Evolutionary conservation across 2,888 invertebrate species (phyloP), one percentile per base, ranked within the genome.

Genomic region (Drosophila colorata): DNA sequence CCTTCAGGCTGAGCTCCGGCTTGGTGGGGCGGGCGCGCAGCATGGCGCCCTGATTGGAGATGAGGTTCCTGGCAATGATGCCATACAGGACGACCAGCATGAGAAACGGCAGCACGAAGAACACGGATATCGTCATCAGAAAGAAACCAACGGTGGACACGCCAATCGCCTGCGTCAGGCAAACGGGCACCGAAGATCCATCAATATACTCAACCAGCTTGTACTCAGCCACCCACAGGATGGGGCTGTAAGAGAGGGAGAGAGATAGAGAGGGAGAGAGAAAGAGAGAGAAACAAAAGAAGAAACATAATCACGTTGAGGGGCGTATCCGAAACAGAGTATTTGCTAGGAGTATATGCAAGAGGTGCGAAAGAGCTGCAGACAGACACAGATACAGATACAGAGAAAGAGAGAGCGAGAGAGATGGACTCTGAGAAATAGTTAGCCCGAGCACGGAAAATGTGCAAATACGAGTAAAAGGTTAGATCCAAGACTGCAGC

Each of bases 1-100:
- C 96, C 87, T 96, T 93, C 88, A 95, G 95, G 47, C 95, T 95
- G 70, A 96, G 95, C 59, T 95, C 94, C 72, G 95, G 95, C 90
- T 95, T 96, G 78, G 95, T 95, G 91, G 95, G 93, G 37, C 95
- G 94, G 52, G 95, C 93, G 87, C 94, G 95, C 56, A 94, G 93
- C 80, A 94, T 94, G 46, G 95, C 94, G 5, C 93, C 94, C 78
- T 95, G 94, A 65, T 91, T 92, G 51, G 95, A 95, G 91, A 97
- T 96, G 74, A 98, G 94, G 90, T 96, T 96, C 90, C 95, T 95
- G 51, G 97, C 96, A 87, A 98, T 97, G 88, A 96, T 94, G 85
- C 95, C 95, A 92, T 98, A 98, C 56, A 98, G 94, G 49, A 95
- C 93, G 74, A 97, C 93, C 46, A 98, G 94, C 65, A 97, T 94